Conservation (phyloP, 2,797 vertebrate species). For the Propithecus deckenii region DNA sequence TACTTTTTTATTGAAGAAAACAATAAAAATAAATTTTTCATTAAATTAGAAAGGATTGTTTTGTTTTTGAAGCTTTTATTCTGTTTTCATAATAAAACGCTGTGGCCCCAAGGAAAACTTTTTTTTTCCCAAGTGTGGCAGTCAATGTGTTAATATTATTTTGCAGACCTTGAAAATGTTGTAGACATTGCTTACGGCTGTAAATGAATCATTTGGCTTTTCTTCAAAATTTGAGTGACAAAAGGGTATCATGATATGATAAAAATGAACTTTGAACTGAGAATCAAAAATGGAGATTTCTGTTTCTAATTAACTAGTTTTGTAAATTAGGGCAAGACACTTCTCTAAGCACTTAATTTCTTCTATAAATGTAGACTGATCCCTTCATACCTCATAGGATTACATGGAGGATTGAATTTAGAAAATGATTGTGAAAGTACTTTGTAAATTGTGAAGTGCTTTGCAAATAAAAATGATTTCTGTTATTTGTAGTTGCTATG, state of each 20-base stretch:
- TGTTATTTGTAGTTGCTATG: neutral
- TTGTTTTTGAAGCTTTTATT: too few species aligned
- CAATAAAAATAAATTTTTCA: too few species aligned
- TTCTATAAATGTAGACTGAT: neutral
- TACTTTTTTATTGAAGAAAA: too few species aligned
- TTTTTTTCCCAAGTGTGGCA: too few species aligned
- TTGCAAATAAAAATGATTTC: constrained; percentile 16
- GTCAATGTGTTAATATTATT: neutral
- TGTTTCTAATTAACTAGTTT: constrained; percentile 12
- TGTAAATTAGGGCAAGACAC: neutral
- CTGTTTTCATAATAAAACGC: too few species aligned
- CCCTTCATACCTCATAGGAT: neutral
- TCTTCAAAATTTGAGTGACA: constrained; percentile 31
- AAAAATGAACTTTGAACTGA: constrained; percentile 34
- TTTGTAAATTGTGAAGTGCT: constrained; percentile 29
- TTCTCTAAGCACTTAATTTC: constrained; percentile 42
- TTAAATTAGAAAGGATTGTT: too few species aligned
- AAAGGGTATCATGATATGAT: neutral
- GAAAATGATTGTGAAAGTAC: constrained; percentile 30
- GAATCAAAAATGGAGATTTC: constrained; percentile 31
- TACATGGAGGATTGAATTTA: neutral
- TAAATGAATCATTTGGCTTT: constrained; percentile 7
- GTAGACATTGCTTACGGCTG: neutral
- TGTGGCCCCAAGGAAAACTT: too few species aligned
- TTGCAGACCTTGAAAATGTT: neutral